Percentiles rank a stretch among this genome's conserved stretches.
Evolutionary conservation across 2,113 vertebrate genomes (phyloP).

Genomic region (Bettongia penicillata): DNA sequence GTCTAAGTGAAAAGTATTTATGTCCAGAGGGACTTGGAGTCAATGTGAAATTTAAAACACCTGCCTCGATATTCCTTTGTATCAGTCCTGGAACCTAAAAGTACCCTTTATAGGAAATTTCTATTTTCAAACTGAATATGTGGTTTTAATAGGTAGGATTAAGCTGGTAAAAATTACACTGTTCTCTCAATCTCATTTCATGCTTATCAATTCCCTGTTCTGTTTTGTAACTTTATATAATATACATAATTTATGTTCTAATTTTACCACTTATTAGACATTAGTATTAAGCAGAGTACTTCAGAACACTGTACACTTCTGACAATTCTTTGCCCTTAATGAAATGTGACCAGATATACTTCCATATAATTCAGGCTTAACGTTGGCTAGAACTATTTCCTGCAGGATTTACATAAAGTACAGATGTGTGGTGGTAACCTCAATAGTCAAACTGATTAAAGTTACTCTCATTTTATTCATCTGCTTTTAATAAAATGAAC

Average conservation of each 20-base stretch:
- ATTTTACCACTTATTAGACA: conserved; percentile 6
- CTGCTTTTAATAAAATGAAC: conserved; percentile 54
- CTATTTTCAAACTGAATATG: conserved; percentile 30
- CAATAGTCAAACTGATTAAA: conserved; percentile 55
- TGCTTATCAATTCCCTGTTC: conserved; percentile 7
- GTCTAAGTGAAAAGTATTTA: background rate
- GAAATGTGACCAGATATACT: conserved; percentile 24
- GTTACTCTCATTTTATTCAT: conserved; percentile 46
- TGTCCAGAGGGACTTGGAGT: background rate
- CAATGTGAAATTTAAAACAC: background rate
- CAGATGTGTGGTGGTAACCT: conserved; percentile 13
- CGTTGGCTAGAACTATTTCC: background rate
- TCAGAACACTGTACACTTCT: background rate
- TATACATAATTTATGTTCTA: conserved; percentile 54
- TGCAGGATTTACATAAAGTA: conserved; percentile 39
- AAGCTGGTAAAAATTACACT: background rate
- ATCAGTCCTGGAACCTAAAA: background rate
- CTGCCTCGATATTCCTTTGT: background rate
- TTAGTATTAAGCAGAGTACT: background rate
- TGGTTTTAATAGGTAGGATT: background rate
- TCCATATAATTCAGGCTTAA: conserved; percentile 42
- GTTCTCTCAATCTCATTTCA: conserved; percentile 36
- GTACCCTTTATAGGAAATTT: background rate
- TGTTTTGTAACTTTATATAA: conserved; percentile 5
- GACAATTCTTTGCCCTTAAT: background rate